These are phyloP conservation scores for Strigamia maritima DNA, from an alignment of 2,888 invertebrate genomes.

Conservation along the genomic window DNA sequence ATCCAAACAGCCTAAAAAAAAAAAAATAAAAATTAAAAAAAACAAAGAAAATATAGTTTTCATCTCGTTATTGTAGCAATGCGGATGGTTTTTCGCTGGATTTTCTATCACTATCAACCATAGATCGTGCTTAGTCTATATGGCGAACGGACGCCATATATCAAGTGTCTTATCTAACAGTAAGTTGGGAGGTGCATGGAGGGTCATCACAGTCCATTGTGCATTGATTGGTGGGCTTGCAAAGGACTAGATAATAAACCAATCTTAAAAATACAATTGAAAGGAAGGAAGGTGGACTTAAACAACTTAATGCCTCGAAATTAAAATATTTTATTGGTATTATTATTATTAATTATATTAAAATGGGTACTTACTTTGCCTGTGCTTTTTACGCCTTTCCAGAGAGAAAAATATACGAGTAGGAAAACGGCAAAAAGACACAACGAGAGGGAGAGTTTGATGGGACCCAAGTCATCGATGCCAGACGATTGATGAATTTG, in stretches of 20 bases:
- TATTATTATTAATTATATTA: neutral
- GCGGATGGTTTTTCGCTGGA: neutral
- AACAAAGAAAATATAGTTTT: neutral
- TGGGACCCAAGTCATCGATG: slow-evolving; percentile 79
- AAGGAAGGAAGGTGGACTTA: neutral
- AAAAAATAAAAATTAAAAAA: too few relatives aligned
- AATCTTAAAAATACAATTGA: slow-evolving; percentile 1
- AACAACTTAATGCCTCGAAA: neutral
- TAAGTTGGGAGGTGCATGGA: neutral
- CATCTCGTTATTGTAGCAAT: neutral
- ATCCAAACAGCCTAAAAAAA: slow-evolving; percentile 81
- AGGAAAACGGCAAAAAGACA: slow-evolving; percentile 88
- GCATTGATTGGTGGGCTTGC: neutral
- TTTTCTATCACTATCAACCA: neutral
- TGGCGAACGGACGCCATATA: neutral
- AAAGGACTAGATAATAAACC: neutral
- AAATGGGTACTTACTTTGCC: slow-evolving; percentile 70
- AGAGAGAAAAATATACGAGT: slow-evolving; percentile 90
- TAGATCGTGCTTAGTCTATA: neutral
- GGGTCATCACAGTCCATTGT: neutral
- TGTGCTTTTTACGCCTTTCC: slow-evolving; percentile 90
- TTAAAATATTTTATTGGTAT: neutral
- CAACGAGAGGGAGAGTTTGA: slow-evolving; percentile 82
- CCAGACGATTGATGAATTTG: slow-evolving; percentile 79
- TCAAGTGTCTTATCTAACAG: neutral